Base-by-base conservation (phyloP, 2,888 invertebrate species). In the Ptychoptera contaminata region DNA sequence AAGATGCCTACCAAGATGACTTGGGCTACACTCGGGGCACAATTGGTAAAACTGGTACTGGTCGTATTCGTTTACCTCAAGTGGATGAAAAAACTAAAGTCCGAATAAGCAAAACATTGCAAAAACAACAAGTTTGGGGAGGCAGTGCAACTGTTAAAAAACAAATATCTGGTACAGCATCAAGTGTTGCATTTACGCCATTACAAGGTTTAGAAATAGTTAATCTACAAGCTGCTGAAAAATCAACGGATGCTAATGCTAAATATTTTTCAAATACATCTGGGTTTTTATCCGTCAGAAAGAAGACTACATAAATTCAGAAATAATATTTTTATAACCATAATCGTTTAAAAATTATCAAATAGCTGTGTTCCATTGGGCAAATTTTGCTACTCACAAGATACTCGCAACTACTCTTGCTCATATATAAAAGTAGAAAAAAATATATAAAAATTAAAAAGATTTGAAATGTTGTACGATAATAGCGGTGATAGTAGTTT, bases 31-130 rank as follows among this genome's bases (percentile, higher is more conserved):
- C 91, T 0, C 77, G 96, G 49, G 98, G 98, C 14, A 90, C 91
- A 8, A 86, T 97, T 55, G 94, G 94, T 44, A 94, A 93, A 67
- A 80, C 87, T 0, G 87, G 88, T 47, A 87, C 91, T 0, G 96
- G 96, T 1, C 76, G 92, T 50, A 85, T 97, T 43, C 75, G 97
- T 10, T 72, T 92, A 50, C 91, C 96, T 0, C 91, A 91, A 68
- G 85, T 98, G 35, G 98, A 99, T 67, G 94, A 97, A 61, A 98
- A 98, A 70, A 98, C 98, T 1, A 94, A 98, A 71, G 97, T 96
- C 10, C 79, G 94, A 50, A 97, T 99, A 63, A 97, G 96, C 47
- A 98, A 98, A 69, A 93, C 97, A 0, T 68, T 98, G 39, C 93
- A 92, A 62, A 92, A 92, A 55, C 91, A 92, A 56, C 88, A 87